Percentiles rank a stretch among this genome's conserved stretches.
Evolutionary conservation across 1,140 invertebrate genomes (phyloP).

Genomic region (Drosophila truncata): DNA sequence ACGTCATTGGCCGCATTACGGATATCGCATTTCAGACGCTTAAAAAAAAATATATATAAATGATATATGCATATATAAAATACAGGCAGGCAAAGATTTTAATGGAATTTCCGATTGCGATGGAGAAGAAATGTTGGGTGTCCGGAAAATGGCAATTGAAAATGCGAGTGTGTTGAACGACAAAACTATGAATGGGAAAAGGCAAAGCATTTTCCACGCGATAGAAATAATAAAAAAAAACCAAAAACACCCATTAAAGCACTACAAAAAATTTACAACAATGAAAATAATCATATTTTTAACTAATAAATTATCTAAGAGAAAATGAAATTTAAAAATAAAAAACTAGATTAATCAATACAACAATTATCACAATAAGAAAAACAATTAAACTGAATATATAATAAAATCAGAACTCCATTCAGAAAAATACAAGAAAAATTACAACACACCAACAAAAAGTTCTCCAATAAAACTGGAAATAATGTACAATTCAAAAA

Average conservation of each 20-base stretch:
- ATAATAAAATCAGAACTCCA: too few relatives aligned
- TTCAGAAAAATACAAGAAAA: background rate
- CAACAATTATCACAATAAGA: background rate
- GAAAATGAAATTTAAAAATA: background rate
- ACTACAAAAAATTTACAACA: background rate
- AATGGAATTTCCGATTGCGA: constrained; percentile 23
- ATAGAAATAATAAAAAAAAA: constrained; percentile 3
- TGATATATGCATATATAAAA: background rate
- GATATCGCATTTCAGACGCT: constrained; percentile 19
- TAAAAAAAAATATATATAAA: background rate
- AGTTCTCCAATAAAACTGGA: background rate
- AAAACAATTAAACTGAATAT: background rate
- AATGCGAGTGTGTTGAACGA: constrained; percentile 5
- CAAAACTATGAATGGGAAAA: constrained; percentile 30
- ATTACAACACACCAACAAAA: background rate
- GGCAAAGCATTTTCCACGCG: background rate
- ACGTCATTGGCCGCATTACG: constrained; percentile 26
- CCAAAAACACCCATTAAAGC: background rate
- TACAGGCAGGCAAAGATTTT: background rate
- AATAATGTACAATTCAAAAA: background rate
- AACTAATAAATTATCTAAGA: background rate
- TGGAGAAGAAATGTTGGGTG: constrained; percentile 21
- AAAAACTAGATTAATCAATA: background rate
- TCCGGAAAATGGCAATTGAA: constrained; percentile 41
- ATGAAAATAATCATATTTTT: background rate